phyloP scores from a whole-genome alignment of 2,113 vertebrate species.

The Chaetodon auriga region DNA sequence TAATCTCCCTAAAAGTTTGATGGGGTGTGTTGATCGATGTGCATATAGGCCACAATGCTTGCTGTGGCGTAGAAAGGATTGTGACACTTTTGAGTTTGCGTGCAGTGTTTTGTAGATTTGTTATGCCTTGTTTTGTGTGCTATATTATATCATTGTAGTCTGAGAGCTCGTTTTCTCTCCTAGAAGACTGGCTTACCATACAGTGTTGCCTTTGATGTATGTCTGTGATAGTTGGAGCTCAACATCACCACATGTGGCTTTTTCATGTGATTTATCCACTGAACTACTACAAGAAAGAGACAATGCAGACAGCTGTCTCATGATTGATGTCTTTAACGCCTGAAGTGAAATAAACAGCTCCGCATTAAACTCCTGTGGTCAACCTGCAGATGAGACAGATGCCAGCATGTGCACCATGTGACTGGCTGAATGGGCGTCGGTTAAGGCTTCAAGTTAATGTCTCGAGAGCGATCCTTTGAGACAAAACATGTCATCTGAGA shows the following conservation, averaged over 20 bases:
- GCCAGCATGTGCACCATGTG: slow-evolving; percentile 20
- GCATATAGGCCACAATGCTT: slow-evolving; percentile 82
- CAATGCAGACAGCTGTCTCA: background rate
- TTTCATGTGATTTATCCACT: slow-evolving; percentile 50
- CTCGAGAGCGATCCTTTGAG: background rate
- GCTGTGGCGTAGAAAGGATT: slow-evolving; percentile 79
- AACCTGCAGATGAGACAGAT: slow-evolving; percentile 7
- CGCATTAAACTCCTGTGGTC: slow-evolving; percentile 1
- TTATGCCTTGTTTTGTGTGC: slow-evolving; percentile 76
- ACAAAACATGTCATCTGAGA: slow-evolving; percentile 30
- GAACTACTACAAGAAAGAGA: background rate
- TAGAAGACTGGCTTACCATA: slow-evolving; percentile 54
- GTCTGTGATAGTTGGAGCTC: slow-evolving; percentile 76
- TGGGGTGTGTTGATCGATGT: slow-evolving; percentile 79
- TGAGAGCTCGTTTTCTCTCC: slow-evolving; percentile 56
- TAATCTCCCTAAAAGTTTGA: slow-evolving; percentile 76
- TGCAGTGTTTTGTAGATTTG: slow-evolving; percentile 80
- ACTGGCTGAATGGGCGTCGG: background rate
- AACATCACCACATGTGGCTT: slow-evolving; percentile 69
- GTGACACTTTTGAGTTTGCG: slow-evolving; percentile 69
- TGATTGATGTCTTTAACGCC: slow-evolving; percentile 7
- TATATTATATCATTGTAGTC: slow-evolving; percentile 51
- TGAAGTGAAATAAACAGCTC: slow-evolving; percentile 11
- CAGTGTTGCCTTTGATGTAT: slow-evolving; percentile 68
- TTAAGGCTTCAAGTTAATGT: slow-evolving; percentile 13